A percentile compares a stretch with the other conserved stretches of the same genome.
Conservation (phyloP, 2,888 invertebrate species). For the Kuschelorhynchus macadamiae region DNA sequence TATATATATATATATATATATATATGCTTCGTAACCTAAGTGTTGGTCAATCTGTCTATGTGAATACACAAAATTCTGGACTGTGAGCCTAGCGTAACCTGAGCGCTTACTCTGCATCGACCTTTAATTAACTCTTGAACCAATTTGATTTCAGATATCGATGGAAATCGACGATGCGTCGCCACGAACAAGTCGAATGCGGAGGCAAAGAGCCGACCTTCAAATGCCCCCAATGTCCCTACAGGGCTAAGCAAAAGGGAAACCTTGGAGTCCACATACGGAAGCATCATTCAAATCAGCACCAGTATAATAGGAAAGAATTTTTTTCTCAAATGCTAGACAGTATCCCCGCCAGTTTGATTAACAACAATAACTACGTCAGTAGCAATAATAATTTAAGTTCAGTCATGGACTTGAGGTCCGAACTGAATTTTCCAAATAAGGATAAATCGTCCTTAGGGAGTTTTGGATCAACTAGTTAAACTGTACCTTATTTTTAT, state of each 20-base stretch:
- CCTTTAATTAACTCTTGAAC: too few relatives aligned
- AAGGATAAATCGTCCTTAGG: too few relatives aligned
- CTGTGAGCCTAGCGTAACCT: too few relatives aligned
- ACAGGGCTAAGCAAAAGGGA: slow-evolving; percentile 86
- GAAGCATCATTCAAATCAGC: slow-evolving; percentile 42
- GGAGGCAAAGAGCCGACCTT: slow-evolving; percentile 86
- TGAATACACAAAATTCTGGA: too few relatives aligned
- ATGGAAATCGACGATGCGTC: slow-evolving; percentile 84
- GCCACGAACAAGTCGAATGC: slow-evolving; percentile 85
- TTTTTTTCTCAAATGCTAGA: slow-evolving; percentile 13
- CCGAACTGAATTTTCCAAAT: background rate
- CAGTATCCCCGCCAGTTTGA: slow-evolving; percentile 17
- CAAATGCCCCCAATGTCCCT: slow-evolving; percentile 85
- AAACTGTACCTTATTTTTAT: background rate
- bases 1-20: too few relatives aligned
- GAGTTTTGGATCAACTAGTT: background rate
- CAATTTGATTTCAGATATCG: slow-evolving; percentile 72
- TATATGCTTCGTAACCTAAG: too few relatives aligned
- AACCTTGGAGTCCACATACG: slow-evolving; percentile 81
- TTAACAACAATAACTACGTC: slow-evolving; percentile 30
- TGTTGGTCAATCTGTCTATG: too few relatives aligned
- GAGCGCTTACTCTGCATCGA: too few relatives aligned
- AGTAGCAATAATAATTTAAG: slow-evolving; percentile 29
- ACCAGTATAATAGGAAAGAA: slow-evolving; percentile 9
- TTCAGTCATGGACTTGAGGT: background rate